These are phyloP conservation scores for Cordylochernes scorpioides DNA, from an alignment of 2,888 invertebrate species.

Conservation along the genomic window DNA sequence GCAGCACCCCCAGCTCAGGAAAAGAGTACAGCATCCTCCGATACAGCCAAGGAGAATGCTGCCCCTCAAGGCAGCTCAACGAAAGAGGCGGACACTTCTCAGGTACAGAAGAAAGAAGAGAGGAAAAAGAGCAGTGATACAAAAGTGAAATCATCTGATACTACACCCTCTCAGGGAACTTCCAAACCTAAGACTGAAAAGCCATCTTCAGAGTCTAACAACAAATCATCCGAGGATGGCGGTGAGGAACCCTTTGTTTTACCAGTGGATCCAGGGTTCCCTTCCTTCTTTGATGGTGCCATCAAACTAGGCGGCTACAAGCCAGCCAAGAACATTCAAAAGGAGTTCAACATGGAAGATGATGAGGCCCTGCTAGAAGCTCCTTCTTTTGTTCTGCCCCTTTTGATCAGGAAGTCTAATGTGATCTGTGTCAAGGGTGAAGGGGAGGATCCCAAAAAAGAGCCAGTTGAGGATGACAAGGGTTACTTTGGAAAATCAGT, in stretches of 20 bases:
- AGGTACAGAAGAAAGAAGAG: neutral
- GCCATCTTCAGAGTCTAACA: too few relatives aligned
- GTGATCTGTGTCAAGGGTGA: conserved; percentile 9
- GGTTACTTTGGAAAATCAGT: conserved; percentile 23
- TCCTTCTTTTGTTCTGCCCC: conserved; percentile 14
- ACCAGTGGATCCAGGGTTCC: conserved; percentile 8
- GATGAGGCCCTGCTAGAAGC: conserved; percentile 14
- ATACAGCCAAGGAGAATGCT: too few relatives aligned
- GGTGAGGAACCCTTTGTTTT: conserved; percentile 1
- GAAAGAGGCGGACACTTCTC: too few relatives aligned
- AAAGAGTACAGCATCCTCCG: too few relatives aligned
- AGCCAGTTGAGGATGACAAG: conserved; percentile 17
- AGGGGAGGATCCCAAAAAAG: conserved; percentile 10
- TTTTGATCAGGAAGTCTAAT: conserved; percentile 13
- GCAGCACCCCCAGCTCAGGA: too few relatives aligned
- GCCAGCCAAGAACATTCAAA: conserved; percentile 11
- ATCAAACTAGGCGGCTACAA: conserved; percentile 11
- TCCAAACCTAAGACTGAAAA: too few relatives aligned
- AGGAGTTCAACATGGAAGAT: conserved; percentile 7
- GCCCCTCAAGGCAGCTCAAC: too few relatives aligned
- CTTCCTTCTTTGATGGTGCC: conserved; percentile 6
- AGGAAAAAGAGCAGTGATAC: too few relatives aligned
- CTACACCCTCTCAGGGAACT: too few relatives aligned
- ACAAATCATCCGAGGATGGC: neutral
- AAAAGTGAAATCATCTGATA: neutral